Conservation (phyloP, 37 sponge, comb jelly and placozoan genomes). For the Chondrilla cf. caribensis region DNA sequence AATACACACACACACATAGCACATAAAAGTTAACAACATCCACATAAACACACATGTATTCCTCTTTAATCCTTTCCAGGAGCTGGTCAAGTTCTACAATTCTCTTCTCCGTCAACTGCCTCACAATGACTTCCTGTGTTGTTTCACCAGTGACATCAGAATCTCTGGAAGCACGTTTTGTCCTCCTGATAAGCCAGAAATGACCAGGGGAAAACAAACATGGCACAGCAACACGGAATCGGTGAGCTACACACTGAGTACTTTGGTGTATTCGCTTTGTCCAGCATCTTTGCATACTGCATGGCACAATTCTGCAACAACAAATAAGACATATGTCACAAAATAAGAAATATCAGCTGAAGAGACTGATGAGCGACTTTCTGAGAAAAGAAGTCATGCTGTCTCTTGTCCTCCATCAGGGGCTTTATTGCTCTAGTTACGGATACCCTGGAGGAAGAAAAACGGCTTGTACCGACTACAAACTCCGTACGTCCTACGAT, state of each 20-base stretch:
- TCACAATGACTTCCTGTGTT: constrained; percentile 78
- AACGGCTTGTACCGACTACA: background rate
- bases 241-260: no score
- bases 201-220: background rate
- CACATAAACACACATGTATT: constrained; percentile 50
- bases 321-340: background rate
- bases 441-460: constrained; percentile 60
- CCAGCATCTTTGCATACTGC: constrained; percentile 85
- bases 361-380: no score
- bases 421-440: constrained; percentile 76
- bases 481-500: background rate
- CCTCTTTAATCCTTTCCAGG: constrained; percentile 41
- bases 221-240: no score
- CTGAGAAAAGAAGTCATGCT: constrained; percentile 70
- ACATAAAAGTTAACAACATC: background rate
- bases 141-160: constrained; percentile 42
- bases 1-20: constrained; percentile 22
- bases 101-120: constrained; percentile 76
- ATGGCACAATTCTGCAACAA: constrained; percentile 74
- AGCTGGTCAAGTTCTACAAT: constrained; percentile 60
- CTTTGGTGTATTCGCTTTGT: constrained; percentile 72
- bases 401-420: constrained; percentile 53
- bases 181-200: background rate
- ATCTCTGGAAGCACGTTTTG: background rate
- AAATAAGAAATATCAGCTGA: background rate